phyloP scores from a whole-genome alignment of 2,113 vertebrate genomes.

The Erythrocercus mccallii region DNA sequence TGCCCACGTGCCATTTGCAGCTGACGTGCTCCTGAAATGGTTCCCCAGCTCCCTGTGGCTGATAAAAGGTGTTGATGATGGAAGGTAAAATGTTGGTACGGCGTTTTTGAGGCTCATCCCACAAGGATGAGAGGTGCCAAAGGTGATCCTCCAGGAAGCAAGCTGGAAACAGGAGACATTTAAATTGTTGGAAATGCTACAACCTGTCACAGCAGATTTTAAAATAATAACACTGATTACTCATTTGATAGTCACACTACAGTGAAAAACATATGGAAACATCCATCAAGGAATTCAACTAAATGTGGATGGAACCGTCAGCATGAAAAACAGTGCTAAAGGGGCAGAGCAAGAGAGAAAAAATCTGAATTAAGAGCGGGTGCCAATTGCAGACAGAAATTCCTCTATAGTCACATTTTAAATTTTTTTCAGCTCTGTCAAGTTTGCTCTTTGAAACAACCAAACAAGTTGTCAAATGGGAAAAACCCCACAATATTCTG shows the following conservation, averaged over 20 bases:
- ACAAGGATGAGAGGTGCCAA: no score
- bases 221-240: neutral
- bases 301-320: neutral
- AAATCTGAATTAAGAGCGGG: neutral
- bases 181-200: neutral
- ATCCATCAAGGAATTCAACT: neutral
- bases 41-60: neutral
- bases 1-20: neutral
- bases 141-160: neutral
- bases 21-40: neutral
- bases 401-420: neutral
- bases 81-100: neutral
- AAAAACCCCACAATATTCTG: rapidly evolving
- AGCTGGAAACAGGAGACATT: neutral
- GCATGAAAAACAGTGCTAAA: neutral
- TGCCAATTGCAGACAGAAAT: neutral
- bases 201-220: neutral
- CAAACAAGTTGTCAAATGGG: neutral
- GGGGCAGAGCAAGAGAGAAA: neutral
- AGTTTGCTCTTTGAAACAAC: neutral
- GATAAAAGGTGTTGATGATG: rapidly evolving
- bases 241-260: neutral
- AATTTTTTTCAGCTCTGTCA: neutral
- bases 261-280: neutral
- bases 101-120: neutral